Conservation (phyloP, 2,797 vertebrate genomes). For the Mus spretus region DNA sequence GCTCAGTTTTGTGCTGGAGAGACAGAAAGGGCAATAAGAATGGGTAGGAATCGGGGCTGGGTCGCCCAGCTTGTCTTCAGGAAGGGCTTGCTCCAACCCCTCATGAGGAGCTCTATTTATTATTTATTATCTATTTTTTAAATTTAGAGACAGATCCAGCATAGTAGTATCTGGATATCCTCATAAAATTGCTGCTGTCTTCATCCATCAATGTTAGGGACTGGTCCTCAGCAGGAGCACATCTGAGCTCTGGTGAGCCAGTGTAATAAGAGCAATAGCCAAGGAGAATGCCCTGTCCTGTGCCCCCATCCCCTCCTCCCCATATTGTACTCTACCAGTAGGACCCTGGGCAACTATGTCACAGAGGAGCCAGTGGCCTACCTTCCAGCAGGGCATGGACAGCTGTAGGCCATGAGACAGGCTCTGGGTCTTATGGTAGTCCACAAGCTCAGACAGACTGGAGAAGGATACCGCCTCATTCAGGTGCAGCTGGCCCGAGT, state of each 20-base stretch:
- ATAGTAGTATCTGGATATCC: not conserved
- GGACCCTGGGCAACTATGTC: fast-evolving
- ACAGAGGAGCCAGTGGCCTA: conserved; percentile 31
- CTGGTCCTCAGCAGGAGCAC: not conserved
- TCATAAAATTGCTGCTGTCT: not conserved
- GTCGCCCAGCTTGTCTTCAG: not conserved
- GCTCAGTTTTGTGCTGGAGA: conserved; percentile 87
- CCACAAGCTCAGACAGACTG: conserved; percentile 88
- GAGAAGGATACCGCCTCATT: conserved; percentile 82
- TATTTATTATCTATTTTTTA: not conserved
- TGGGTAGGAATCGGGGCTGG: too few species aligned
- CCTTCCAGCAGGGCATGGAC: conserved; percentile 87
- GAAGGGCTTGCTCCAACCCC: not conserved
- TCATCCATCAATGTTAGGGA: not conserved
- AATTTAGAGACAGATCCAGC: fast-evolving
- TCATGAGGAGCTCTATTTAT: not conserved
- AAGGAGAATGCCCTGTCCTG: not conserved
- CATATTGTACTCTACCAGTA: not conserved
- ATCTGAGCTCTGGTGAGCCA: too few species aligned
- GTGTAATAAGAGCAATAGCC: not conserved
- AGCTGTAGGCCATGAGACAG: conserved; percentile 83
- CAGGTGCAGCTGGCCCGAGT: conserved; percentile 77
- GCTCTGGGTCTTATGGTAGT: conserved; percentile 85
- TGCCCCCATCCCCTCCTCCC: not conserved
- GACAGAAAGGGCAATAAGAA: not conserved